A percentile compares a stretch with the other conserved stretches of the same genome.
phyloP scores from a whole-genome alignment of 2,888 invertebrate species.

The Tetragonisca angustula region DNA sequence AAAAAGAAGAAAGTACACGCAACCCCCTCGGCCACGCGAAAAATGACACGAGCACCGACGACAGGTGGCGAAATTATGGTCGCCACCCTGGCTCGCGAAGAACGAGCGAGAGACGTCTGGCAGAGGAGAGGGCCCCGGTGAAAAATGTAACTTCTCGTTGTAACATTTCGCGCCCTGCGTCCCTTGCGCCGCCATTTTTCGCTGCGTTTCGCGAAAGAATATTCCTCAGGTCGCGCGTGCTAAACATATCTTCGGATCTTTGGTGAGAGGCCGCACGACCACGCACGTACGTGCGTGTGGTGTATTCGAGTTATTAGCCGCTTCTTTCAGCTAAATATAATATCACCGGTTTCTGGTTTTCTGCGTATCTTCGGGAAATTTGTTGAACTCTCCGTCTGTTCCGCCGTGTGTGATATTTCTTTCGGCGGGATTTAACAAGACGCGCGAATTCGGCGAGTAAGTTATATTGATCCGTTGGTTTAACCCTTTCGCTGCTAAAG shows the following conservation, averaged over 20 bases:
- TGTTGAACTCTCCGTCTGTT: neutral
- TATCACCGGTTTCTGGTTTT: too few species aligned
- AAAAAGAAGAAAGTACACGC: constrained; percentile 17
- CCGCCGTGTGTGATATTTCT: neutral
- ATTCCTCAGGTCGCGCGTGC: constrained; percentile 1
- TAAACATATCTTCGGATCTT: constrained; percentile 26
- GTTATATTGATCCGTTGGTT: neutral
- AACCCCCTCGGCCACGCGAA: constrained; percentile 13
- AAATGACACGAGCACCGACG: constrained; percentile 38
- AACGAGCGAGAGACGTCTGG: neutral
- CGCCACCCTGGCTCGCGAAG: constrained; percentile 8
- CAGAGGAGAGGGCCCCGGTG: neutral
- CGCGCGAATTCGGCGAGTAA: neutral
- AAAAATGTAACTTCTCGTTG: constrained; percentile 18
- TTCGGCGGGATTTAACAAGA: neutral
- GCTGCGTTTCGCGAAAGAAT: constrained; percentile 4
- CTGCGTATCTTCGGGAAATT: neutral
- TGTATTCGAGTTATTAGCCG: neutral
- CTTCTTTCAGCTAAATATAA: constrained; percentile 1
- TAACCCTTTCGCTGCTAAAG: too few species aligned
- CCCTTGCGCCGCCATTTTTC: neutral
- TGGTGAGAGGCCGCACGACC: neutral
- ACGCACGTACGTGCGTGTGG: too few species aligned
- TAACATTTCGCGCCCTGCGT: constrained; percentile 3
- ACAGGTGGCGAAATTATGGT: constrained; percentile 57